These are phyloP conservation scores for Pimephales promelas DNA, from an alignment of 2,113 vertebrate species.

Conservation along the genomic window DNA sequence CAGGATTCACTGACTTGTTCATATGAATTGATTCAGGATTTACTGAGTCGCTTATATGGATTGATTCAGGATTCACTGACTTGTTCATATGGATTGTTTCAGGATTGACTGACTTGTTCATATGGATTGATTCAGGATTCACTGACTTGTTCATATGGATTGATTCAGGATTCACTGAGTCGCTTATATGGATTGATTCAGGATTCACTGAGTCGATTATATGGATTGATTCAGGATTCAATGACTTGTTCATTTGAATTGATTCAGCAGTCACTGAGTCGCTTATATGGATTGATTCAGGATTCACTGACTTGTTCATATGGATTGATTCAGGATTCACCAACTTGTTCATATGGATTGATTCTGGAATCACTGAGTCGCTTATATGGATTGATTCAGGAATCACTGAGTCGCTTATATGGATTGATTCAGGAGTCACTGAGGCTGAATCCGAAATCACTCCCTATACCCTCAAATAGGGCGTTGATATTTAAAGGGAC, in stretches of 20 bases:
- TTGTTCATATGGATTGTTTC: background rate
- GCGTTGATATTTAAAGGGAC: no score
- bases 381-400: no score
- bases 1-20: background rate
- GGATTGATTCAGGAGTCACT: background rate
- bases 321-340: background rate
- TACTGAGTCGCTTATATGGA: accelerated
- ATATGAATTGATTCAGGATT: background rate
- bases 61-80: background rate
- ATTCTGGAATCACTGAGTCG: background rate
- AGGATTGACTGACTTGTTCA: background rate
- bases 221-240: background rate
- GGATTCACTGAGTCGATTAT: background rate
- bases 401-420: background rate
- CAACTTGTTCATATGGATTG: accelerated
- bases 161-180: background rate
- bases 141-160: background rate
- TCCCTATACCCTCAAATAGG: no score
- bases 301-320: background rate
- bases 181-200: background rate
- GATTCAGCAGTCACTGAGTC: background rate
- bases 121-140: background rate
- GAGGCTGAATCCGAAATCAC: no score
- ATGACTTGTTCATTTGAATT: accelerated
- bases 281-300: background rate